These are phyloP conservation scores for Pecten maximus DNA, from an alignment of 2,888 invertebrate species.

Conservation along the genomic window DNA sequence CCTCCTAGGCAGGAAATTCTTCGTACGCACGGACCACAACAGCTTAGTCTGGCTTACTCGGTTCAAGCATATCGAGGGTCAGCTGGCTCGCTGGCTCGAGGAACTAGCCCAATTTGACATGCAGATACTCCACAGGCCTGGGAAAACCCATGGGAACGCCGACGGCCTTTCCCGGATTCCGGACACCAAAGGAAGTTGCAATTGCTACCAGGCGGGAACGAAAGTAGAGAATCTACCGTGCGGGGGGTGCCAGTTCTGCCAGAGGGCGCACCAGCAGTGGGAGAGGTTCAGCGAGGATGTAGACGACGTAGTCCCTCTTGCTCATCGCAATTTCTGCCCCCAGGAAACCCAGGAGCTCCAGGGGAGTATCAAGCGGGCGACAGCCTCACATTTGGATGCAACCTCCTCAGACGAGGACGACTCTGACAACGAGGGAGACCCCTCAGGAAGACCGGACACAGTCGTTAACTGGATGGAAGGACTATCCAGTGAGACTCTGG, in stretches of 20 bases:
- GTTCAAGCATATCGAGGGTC: conserved; percentile 51
- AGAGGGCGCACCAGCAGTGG: neutral
- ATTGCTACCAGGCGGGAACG: neutral
- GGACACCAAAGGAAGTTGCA: neutral
- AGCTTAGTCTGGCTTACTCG: conserved; percentile 44
- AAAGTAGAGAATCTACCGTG: neutral
- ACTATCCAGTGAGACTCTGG: too few species aligned
- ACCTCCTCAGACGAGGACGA: neutral
- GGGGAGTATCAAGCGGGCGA: too few species aligned
- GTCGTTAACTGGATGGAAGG: neutral
- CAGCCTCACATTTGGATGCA: too few species aligned
- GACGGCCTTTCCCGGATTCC: neutral
- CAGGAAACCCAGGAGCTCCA: too few species aligned
- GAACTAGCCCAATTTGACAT: conserved; percentile 53
- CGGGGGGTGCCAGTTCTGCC: neutral
- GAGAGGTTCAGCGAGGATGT: neutral
- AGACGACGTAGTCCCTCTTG: neutral
- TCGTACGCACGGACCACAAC: conserved; percentile 39
- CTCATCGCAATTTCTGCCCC: too few species aligned
- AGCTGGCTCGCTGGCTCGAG: conserved; percentile 51
- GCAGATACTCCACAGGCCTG: neutral
- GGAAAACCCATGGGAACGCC: neutral
- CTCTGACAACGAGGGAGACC: neutral
- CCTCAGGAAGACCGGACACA: neutral
- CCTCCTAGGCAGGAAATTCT: neutral